Percentiles rank a stretch among this genome's conserved stretches.
Conservation (phyloP, 2,888 invertebrate species). For the Ptychoptera contaminata region DNA sequence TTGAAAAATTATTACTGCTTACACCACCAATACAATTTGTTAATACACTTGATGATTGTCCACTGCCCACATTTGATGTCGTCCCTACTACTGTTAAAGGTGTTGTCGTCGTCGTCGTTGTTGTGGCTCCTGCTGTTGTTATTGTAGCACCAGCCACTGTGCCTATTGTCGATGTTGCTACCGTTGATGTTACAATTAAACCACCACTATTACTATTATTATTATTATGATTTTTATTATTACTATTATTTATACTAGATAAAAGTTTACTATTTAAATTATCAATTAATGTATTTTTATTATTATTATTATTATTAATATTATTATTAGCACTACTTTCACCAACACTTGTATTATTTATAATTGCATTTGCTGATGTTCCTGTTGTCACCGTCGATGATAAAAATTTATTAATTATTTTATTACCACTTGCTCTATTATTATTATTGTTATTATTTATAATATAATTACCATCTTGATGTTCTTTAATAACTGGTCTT, state of each 20-base stretch:
- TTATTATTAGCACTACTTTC: not conserved
- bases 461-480: conserved; percentile 15
- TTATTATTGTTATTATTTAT: conserved; percentile 19
- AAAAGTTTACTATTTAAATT: not conserved
- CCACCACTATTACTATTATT: conserved; percentile 5
- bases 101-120: conserved; percentile 10
- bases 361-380: not conserved
- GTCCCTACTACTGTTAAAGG: conserved; percentile 16
- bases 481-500: conserved; percentile 15
- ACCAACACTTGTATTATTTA: not conserved
- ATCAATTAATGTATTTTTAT: conserved; percentile 15
- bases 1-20: not conserved
- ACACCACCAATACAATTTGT: conserved; percentile 9
- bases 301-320: conserved; percentile 10
- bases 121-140: conserved; percentile 7
- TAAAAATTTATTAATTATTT: not conserved
- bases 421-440: conserved; percentile 23
- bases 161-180: conserved; percentile 10
- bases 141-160: conserved; percentile 7
- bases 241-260: conserved; percentile 11
- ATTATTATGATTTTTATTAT: conserved; percentile 13
- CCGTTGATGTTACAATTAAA: conserved; percentile 5
- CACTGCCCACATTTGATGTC: conserved; percentile 18
- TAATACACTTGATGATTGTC: conserved; percentile 27
- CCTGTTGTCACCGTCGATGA: not conserved